A percentile compares a stretch with the other conserved stretches of the same genome.
Evolutionary conservation across 2,113 vertebrate species (phyloP).

Genomic region (Bombycilla garrulus): DNA sequence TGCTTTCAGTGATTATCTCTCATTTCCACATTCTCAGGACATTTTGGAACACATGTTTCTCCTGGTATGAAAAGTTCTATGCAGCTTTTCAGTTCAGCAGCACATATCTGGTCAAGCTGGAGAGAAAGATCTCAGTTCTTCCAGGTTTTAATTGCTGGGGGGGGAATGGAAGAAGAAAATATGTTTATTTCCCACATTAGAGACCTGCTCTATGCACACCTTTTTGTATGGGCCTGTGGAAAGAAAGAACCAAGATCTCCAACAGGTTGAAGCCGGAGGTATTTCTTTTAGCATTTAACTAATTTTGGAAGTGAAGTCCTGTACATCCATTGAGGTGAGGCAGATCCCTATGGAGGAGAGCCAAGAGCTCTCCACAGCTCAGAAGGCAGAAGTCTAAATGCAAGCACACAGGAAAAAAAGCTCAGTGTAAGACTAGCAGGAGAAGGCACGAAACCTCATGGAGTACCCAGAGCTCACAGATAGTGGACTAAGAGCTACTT

Average conservation of each 20-base stretch:
- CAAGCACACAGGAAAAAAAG: neutral
- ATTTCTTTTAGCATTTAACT: neutral
- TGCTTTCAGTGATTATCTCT: neutral
- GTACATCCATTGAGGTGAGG: rapidly evolving
- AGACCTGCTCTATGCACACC: rapidly evolving
- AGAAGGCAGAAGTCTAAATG: neutral
- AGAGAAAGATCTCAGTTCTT: neutral
- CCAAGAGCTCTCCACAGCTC: neutral
- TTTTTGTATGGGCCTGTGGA: neutral
- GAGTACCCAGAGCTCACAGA: neutral
- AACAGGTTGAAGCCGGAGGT: neutral
- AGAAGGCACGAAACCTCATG: neutral
- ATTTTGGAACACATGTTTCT: neutral
- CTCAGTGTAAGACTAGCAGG: neutral
- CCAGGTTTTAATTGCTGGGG: neutral
- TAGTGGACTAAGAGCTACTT: neutral
- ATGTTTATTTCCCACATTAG: neutral
- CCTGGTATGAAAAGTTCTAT: neutral
- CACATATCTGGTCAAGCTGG: neutral
- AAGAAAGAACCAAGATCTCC: neutral
- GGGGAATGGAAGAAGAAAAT: neutral
- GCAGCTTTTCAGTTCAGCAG: neutral
- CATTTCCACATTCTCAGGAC: neutral
- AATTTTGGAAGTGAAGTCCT: neutral
- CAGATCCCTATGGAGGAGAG: neutral